These are phyloP conservation scores for Pangasius djambal DNA, from an alignment of 2,797 vertebrate species.

Conservation along the genomic window DNA sequence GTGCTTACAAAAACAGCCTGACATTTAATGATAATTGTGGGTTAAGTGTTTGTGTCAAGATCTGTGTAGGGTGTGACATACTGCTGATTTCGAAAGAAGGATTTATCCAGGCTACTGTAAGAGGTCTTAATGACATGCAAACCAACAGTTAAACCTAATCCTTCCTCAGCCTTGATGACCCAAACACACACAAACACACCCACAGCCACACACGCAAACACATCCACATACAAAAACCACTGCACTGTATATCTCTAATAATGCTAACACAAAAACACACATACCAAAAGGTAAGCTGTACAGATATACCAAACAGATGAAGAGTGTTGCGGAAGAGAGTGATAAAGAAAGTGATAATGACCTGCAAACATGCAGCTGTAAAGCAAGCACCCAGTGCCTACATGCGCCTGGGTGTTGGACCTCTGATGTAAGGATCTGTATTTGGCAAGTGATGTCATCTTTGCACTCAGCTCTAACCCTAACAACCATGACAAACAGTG, in stretches of 20 bases:
- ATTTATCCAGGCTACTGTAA: slow-evolving; percentile 47
- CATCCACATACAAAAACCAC: slow-evolving; percentile 39
- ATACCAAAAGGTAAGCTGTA: slow-evolving; percentile 33
- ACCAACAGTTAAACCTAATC: slow-evolving; percentile 62
- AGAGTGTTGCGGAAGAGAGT: slow-evolving; percentile 26
- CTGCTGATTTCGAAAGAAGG: slow-evolving; percentile 21
- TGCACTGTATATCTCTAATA: slow-evolving; percentile 2
- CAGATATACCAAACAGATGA: neutral
- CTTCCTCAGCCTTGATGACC: slow-evolving; percentile 60
- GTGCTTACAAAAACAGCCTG: neutral
- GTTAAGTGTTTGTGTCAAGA: slow-evolving; percentile 15
- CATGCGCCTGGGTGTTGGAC: slow-evolving; percentile 52
- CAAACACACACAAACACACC: slow-evolving; percentile 33
- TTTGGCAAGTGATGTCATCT: slow-evolving; percentile 72
- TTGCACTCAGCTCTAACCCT: slow-evolving; percentile 59
- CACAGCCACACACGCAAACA: slow-evolving; percentile 17
- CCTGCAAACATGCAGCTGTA: slow-evolving; percentile 55
- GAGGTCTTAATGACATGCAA: slow-evolving; percentile 62
- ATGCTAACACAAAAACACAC: slow-evolving; percentile 41
- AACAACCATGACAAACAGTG: slow-evolving; percentile 61
- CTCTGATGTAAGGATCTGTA: slow-evolving; percentile 59
- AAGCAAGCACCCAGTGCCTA: slow-evolving; percentile 57
- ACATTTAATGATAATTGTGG: slow-evolving; percentile 13
- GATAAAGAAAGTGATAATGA: slow-evolving; percentile 37
- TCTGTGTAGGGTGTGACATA: slow-evolving; percentile 33